These are phyloP conservation scores for Crotalus tigris DNA, from an alignment of 2,113 vertebrate species.

Conservation along the genomic window DNA sequence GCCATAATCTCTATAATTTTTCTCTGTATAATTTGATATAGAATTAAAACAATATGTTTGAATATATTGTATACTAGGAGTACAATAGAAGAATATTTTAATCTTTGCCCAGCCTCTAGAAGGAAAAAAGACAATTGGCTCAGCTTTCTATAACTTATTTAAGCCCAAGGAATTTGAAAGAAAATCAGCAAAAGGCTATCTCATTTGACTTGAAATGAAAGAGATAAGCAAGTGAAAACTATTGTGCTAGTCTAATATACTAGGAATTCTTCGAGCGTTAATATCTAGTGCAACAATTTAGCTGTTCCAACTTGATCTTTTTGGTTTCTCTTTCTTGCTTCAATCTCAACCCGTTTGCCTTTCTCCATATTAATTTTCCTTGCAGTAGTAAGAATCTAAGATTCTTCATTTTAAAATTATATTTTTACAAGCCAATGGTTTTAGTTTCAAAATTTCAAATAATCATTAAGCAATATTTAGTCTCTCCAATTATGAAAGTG, in stretches of 20 bases:
- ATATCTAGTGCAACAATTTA: not conserved
- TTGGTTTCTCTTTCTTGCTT: not conserved
- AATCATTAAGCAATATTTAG: not conserved
- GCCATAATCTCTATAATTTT: not conserved
- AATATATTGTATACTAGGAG: too few species aligned
- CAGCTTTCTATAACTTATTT: not conserved
- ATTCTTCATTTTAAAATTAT: not conserved
- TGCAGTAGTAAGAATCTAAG: not conserved
- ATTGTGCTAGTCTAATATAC: not conserved
- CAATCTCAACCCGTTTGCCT: not conserved
- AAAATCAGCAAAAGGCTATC: not conserved
- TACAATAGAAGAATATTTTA: not conserved
- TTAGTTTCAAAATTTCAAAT: not conserved
- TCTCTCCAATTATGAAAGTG: not conserved
- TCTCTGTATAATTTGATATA: not conserved
- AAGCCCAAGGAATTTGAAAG: not conserved
- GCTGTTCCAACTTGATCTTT: not conserved
- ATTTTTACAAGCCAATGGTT: not conserved
- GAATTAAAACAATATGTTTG: not conserved
- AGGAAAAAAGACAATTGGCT: not conserved
- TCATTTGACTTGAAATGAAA: not conserved
- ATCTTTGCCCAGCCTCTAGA: not conserved
- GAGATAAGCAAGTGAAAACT: not conserved
- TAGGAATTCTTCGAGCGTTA: not conserved
- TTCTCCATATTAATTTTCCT: not conserved